These are phyloP conservation scores for Trichonephila clavipes DNA, from an alignment of 1,140 invertebrate species.

Conservation along the genomic window DNA sequence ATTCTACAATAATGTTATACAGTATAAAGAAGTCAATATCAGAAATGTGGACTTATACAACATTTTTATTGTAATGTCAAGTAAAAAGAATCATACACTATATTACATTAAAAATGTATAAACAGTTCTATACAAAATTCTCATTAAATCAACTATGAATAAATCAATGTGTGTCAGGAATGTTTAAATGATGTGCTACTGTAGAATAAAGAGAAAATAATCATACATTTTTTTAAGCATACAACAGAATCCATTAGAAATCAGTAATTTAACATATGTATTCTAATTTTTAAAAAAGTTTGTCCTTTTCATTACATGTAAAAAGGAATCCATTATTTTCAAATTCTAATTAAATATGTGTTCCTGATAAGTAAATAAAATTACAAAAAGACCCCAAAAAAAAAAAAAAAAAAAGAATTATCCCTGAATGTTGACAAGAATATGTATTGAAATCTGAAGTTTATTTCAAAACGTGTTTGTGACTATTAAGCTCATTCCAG, in stretches of 20 bases:
- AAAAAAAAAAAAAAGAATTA: no score
- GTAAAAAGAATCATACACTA: conserved; percentile 41
- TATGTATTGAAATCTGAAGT: neutral
- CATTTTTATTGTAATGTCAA: conserved; percentile 21
- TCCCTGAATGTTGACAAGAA: neutral
- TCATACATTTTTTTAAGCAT: no score
- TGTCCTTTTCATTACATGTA: no score
- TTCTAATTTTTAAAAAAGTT: no score
- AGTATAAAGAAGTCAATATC: conserved; percentile 40
- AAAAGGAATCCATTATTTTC: no score
- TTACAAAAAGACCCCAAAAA: no score
- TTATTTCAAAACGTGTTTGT: neutral
- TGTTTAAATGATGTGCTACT: conserved; percentile 25
- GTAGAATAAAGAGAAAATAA: neutral
- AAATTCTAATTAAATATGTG: no score
- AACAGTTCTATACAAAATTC: conserved; percentile 50
- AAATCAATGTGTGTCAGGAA: conserved; percentile 44
- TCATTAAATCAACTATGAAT: neutral
- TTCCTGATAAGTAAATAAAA: no score
- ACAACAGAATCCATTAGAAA: no score
- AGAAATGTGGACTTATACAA: conserved; percentile 39
- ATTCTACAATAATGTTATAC: conserved; percentile 46
- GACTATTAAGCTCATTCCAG: conserved; percentile 6
- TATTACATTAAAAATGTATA: conserved; percentile 59
- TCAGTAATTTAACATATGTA: no score